Evolutionary conservation across 2,797 vertebrate species (phyloP).

Genomic region (Xiphophorus birchmanni): DNA sequence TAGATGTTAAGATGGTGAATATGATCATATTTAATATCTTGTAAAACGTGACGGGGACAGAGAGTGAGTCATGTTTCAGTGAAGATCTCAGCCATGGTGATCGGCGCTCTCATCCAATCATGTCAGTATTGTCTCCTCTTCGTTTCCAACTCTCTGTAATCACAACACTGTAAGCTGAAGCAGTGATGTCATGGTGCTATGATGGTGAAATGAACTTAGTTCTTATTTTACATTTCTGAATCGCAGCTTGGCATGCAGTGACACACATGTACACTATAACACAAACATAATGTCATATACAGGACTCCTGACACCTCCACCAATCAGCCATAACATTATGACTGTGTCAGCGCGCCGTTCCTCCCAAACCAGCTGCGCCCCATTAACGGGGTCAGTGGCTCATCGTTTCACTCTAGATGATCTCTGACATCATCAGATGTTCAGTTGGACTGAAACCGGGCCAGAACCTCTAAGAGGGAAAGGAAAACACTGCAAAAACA

Average conservation of each 20-base stretch:
- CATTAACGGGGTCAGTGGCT: background rate
- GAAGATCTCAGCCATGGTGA: background rate
- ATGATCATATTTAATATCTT: background rate
- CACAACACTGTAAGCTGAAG: slow-evolving; percentile 21
- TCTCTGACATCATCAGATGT: background rate
- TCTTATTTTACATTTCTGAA: background rate
- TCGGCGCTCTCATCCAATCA: background rate
- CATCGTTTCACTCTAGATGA: background rate
- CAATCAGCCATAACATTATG: slow-evolving; percentile 1
- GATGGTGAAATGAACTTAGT: slow-evolving; percentile 16
- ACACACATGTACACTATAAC: background rate
- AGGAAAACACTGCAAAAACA: background rate
- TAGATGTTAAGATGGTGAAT: background rate
- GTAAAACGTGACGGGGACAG: background rate
- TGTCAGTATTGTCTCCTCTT: background rate
- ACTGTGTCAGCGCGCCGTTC: background rate
- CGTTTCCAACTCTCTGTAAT: slow-evolving; percentile 1
- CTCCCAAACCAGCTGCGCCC: background rate
- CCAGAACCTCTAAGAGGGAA: background rate
- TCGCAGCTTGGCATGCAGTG: background rate
- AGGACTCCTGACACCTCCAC: background rate
- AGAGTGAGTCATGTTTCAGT: slow-evolving; percentile 6
- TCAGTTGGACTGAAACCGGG: background rate
- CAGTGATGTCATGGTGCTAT: slow-evolving; percentile 64
- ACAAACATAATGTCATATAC: background rate